phyloP scores from a whole-genome alignment of 2,797 vertebrate genomes.

The Eleutherodactylus coqui region DNA sequence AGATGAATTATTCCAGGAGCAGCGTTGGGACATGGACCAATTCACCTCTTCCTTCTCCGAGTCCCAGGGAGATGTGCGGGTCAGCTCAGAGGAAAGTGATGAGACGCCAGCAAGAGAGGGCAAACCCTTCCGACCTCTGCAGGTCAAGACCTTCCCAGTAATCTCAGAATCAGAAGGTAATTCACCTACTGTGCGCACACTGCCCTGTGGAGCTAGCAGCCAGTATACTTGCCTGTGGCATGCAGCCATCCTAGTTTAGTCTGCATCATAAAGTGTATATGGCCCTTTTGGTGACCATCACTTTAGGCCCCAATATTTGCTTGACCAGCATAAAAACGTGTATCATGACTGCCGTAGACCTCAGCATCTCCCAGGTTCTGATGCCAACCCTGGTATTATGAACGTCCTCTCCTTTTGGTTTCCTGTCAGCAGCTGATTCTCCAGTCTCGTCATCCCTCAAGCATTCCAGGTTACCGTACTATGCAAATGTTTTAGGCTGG shows the following conservation, averaged over 20 bases:
- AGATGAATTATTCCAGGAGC: slow-evolving; percentile 95
- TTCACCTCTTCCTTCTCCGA: slow-evolving; percentile 94
- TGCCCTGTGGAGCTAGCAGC: background rate
- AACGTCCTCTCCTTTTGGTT: background rate
- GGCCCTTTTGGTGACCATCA: background rate
- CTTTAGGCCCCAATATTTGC: too few relatives aligned
- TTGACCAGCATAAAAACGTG: too few relatives aligned
- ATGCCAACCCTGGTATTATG: background rate
- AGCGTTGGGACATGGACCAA: slow-evolving; percentile 93
- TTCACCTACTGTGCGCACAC: background rate
- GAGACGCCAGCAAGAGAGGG: slow-evolving; percentile 81
- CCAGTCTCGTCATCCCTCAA: background rate
- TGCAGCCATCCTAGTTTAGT: background rate
- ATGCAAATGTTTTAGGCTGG: too few relatives aligned
- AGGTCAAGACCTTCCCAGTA: slow-evolving; percentile 90
- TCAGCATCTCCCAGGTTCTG: too few relatives aligned
- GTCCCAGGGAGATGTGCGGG: slow-evolving; percentile 87
- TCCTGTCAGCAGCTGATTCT: background rate
- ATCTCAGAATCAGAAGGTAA: slow-evolving; percentile 88
- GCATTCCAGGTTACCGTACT: background rate
- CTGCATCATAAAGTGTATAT: background rate
- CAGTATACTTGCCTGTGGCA: background rate
- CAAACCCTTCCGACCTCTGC: slow-evolving; percentile 89
- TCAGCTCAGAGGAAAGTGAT: slow-evolving; percentile 91
- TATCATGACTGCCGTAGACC: too few relatives aligned